Conservation (phyloP, 2,113 vertebrate species). For the Sterrhoptilus dennistouni region DNA sequence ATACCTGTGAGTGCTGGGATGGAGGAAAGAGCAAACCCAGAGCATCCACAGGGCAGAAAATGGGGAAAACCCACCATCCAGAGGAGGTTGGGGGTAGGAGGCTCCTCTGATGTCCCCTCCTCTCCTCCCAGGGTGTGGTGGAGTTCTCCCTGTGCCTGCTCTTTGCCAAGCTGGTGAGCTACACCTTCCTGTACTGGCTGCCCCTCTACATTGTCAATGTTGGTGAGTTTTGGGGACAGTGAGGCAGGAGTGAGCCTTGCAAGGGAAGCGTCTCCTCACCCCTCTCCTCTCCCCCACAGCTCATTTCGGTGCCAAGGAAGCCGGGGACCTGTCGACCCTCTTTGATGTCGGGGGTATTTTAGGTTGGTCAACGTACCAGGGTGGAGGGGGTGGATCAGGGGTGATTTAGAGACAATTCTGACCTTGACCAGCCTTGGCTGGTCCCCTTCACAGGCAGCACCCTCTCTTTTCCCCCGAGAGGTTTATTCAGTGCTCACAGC, state of each 20-base stretch:
- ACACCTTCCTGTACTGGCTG: conserved; percentile 98
- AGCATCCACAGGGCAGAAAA: neutral
- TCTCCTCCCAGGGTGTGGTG: conserved; percentile 83
- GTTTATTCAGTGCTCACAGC: neutral
- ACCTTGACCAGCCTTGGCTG: neutral
- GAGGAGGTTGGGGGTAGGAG: neutral
- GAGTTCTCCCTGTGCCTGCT: conserved; percentile 96
- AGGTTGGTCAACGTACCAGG: conserved; percentile 62
- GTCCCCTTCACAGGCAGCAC: neutral
- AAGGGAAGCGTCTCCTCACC: neutral
- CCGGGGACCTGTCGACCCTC: conserved; percentile 91
- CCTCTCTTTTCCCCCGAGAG: accelerated
- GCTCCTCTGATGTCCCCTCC: neutral
- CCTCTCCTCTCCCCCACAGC: conserved; percentile 67
- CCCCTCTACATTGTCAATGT: conserved; percentile 94
- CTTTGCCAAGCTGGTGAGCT: conserved; percentile 97
- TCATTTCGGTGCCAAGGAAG: conserved; percentile 87
- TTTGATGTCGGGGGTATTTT: conserved; percentile 97
- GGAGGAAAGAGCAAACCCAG: neutral
- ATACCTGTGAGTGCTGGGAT: conserved; percentile 85
- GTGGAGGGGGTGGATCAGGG: neutral
- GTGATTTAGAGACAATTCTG: neutral
- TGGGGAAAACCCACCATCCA: accelerated
- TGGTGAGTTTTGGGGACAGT: conserved; percentile 73
- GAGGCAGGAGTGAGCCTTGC: accelerated